Evolutionary conservation across 2,797 vertebrate species (phyloP), one percentile per base, ranked within the genome.

Genomic region (Discoglossus pictus): DNA sequence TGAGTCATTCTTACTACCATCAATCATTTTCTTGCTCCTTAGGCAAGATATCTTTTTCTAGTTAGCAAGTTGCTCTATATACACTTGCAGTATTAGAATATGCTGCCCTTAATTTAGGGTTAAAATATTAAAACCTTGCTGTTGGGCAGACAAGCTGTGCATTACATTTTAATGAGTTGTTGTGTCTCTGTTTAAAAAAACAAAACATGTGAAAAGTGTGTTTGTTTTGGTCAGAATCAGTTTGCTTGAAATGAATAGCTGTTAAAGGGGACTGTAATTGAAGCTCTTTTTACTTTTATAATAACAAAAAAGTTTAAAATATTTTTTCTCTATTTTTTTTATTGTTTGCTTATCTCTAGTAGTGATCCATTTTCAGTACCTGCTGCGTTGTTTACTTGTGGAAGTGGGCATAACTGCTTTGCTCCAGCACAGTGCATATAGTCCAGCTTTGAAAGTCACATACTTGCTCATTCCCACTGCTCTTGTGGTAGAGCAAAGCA

Each of bases 1-100:
- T 69, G 61, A 84, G 84, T 69, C 54, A 73, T 71, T 83, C 68
- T 67, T 59, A 62, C 44, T 67, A 66, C 69, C 63, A 75, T 77
- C 69, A 51, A 51, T 63, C 69, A 72, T 55, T 66, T 20, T 31
- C 24, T 62, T 46, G 31, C 24, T 21, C 60, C 38, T 69, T 73
- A 72, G 61, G 50, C 39, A 78, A 74, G 61, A 15, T 25, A 15
- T 69, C 55, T 65, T 40, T 48, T 48, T 52, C 36, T 60, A 40
- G 38, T 17, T 53, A 52, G 47, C 17, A 27, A 36, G 18, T 36
- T 12, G 8, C 24, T 59, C 6, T 16, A 24, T 40, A 27, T 34
- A 36, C 12, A 23, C 40, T 58, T 39, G 36, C 55, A 15, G 39
- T 7, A 52, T 64, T 64, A 51, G n/a, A 60, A 52, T 44, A 51